A percentile compares a stretch with the other conserved stretches of the same genome.
Conservation (phyloP, 2,888 invertebrate genomes). For the Pristionchus exspectatus region DNA sequence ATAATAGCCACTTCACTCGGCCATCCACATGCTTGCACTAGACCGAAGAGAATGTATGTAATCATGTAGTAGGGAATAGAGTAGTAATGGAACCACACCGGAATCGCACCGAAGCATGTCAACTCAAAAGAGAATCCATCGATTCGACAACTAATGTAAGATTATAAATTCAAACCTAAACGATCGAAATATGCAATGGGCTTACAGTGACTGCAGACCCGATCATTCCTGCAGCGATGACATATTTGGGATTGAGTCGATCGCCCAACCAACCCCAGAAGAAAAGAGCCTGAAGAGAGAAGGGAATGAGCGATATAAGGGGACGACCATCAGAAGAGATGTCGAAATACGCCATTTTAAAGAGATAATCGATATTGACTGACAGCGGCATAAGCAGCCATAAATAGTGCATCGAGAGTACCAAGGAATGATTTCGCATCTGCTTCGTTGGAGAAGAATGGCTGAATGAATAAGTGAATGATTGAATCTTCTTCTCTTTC, state of each 20-base stretch:
- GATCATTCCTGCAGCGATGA: slow-evolving; percentile 81
- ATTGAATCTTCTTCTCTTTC: not conserved
- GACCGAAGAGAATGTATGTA: slow-evolving; percentile 81
- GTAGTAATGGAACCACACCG: slow-evolving; percentile 80
- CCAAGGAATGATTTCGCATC: slow-evolving; percentile 77
- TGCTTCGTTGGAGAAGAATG: slow-evolving; percentile 68
- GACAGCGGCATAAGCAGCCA: slow-evolving; percentile 76
- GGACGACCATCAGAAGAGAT: not conserved
- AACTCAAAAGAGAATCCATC: slow-evolving; percentile 72
- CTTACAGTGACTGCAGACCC: slow-evolving; percentile 80
- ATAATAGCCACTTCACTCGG: slow-evolving; percentile 81
- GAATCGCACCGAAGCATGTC: slow-evolving; percentile 80
- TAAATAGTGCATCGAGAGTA: slow-evolving; percentile 76
- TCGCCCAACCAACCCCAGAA: slow-evolving; percentile 81
- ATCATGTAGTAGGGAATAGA: slow-evolving; percentile 79
- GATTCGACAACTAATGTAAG: not conserved
- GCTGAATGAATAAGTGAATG: slow-evolving; percentile 57
- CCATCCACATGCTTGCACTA: slow-evolving; percentile 81
- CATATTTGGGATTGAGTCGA: slow-evolving; percentile 80
- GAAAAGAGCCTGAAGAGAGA: slow-evolving; percentile 66
- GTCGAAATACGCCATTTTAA: not conserved
- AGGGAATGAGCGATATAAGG: not conserved
- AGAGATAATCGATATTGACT: not conserved
- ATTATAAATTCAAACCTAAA: not conserved
- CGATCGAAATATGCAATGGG: slow-evolving; percentile 23